Percentiles rank a stretch among this genome's conserved stretches.
These are phyloP conservation scores for Coryphaenoides rupestris DNA, from an alignment of 2,113 vertebrate genomes.

Conservation along the genomic window DNA sequence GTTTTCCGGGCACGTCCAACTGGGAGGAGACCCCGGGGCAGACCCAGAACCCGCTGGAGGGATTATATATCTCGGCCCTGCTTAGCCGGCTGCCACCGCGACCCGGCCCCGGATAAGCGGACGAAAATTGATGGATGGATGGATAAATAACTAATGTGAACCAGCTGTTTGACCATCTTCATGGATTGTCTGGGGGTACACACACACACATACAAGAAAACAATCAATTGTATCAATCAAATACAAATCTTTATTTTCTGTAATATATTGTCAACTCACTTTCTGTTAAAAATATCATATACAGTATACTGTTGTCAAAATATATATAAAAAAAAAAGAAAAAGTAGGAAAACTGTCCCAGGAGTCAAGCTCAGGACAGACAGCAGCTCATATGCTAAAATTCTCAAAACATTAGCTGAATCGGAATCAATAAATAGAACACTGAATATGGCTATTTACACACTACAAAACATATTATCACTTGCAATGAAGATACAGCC, in stretches of 20 bases:
- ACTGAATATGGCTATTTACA: not conserved
- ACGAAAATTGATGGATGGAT: too few relatives aligned
- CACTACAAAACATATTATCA: not conserved
- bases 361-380: not conserved
- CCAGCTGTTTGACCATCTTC: too few relatives aligned
- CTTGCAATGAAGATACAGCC: not conserved
- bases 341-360: not conserved
- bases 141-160: too few relatives aligned
- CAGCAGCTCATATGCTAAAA: not conserved
- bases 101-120: too few relatives aligned
- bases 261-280: not conserved
- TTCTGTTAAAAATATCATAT: not conserved
- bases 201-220: too few relatives aligned
- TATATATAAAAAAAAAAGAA: too few relatives aligned
- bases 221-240: not conserved
- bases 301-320: not conserved
- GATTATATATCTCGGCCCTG: too few relatives aligned
- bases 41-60: too few relatives aligned
- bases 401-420: not conserved
- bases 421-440: not conserved
- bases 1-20: too few relatives aligned
- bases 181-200: too few relatives aligned
- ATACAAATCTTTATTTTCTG: not conserved
- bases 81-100: too few relatives aligned
- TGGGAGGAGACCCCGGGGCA: too few relatives aligned